A percentile compares a stretch with the other conserved stretches of the same genome.
Conservation (phyloP, 2,113 vertebrate genomes). For the Bos javanicus region DNA sequence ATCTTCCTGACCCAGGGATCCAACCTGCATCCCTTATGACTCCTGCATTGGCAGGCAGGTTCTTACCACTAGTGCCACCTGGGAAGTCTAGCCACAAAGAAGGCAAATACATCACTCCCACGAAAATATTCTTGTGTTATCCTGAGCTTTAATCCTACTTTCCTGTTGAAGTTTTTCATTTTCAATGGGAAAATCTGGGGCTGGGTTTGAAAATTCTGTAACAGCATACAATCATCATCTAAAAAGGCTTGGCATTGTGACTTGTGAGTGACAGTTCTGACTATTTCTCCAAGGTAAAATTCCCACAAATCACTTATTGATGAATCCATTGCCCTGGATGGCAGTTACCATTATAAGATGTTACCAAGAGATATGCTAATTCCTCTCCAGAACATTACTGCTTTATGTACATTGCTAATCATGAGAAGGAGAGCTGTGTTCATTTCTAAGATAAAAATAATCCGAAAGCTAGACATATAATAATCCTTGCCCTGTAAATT, state of each 20-base stretch:
- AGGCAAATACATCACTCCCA: background rate
- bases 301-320: slow-evolving; percentile 46
- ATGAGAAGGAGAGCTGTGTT: slow-evolving; percentile 29
- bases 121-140: background rate
- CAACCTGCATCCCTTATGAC: background rate
- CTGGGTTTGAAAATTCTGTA: slow-evolving; percentile 26
- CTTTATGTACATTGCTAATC: slow-evolving; percentile 34
- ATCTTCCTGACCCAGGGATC: background rate
- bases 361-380: slow-evolving; percentile 26
- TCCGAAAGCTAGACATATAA: slow-evolving; percentile 28
- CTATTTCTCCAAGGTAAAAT: slow-evolving; percentile 46
- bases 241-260: background rate
- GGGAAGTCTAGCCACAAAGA: background rate
- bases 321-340: slow-evolving; percentile 53
- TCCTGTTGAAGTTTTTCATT: slow-evolving; percentile 46
- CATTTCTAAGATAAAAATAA: slow-evolving; percentile 53
- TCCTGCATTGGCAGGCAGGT: background rate
- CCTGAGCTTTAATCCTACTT: slow-evolving; percentile 22
- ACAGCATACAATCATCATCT: background rate
- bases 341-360: slow-evolving; percentile 48
- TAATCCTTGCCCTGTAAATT: slow-evolving; percentile 36
- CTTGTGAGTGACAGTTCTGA: background rate
- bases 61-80: background rate
- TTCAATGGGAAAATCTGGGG: slow-evolving; percentile 48
- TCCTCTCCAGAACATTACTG: slow-evolving; percentile 12